Conservation (phyloP, 1,140 invertebrate genomes). For the Ceratosolen solmsi region DNA sequence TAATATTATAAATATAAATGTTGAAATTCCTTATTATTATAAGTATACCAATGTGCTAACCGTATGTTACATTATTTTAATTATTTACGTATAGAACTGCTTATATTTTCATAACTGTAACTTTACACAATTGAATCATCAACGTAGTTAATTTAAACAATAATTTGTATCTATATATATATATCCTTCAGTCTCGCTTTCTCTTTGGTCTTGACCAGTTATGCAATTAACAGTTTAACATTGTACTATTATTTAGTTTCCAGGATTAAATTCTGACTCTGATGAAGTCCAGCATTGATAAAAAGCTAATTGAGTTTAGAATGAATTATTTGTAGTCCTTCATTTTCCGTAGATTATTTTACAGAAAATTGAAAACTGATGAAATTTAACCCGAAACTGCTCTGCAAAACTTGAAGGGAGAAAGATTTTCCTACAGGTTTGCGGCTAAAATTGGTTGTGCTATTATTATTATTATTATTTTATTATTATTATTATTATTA, state of each 20-base stretch:
- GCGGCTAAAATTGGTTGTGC: not conserved
- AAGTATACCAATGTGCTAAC: too few species aligned
- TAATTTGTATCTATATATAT: too few species aligned
- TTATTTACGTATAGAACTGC: too few species aligned
- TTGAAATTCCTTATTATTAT: too few species aligned
- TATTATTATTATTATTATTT: not conserved
- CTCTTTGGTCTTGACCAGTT: not conserved
- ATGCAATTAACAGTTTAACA: slow-evolving; percentile 36
- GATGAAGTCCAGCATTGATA: not conserved
- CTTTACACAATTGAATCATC: too few species aligned
- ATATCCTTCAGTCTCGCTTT: not conserved
- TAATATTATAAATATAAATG: too few species aligned
- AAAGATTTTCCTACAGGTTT: not conserved
- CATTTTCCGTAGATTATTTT: slow-evolving; percentile 27
- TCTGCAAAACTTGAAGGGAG: not conserved
- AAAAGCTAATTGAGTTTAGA: not conserved
- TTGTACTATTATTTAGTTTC: not conserved
- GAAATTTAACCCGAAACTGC: slow-evolving; percentile 19
- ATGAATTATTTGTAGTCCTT: slow-evolving; percentile 13
- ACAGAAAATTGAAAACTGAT: slow-evolving; percentile 35
- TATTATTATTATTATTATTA: not conserved
- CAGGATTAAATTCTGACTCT: not conserved
- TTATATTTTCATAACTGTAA: too few species aligned
- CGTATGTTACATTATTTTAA: too few species aligned
- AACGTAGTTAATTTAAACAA: too few species aligned